A percentile compares a stretch with the other conserved stretches of the same genome.
phyloP scores from a whole-genome alignment of 1,140 invertebrate species.

The Charaxes varanes region DNA sequence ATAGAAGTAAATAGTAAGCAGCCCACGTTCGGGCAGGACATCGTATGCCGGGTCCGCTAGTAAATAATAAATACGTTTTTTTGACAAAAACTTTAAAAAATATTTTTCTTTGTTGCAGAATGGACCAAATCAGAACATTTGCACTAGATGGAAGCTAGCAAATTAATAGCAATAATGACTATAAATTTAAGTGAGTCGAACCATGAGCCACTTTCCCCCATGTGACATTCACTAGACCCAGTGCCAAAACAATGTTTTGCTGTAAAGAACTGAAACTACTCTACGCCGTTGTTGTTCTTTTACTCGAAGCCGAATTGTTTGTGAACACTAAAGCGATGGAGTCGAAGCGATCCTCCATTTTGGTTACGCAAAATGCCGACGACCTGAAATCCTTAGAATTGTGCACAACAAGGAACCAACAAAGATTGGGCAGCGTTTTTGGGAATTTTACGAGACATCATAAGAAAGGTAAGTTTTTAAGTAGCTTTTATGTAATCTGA shows the following conservation, averaged over 20 bases:
- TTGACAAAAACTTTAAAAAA: slow-evolving; percentile 2
- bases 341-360: slow-evolving; percentile 58
- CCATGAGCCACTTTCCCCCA: slow-evolving; percentile 41
- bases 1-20: too few species aligned
- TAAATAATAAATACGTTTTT: too few species aligned
- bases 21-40: too few species aligned
- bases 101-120: slow-evolving; percentile 50
- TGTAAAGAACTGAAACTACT: slow-evolving; percentile 69
- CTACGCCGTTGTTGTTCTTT: slow-evolving; percentile 59
- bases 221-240: slow-evolving; percentile 42
- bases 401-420: slow-evolving; percentile 57
- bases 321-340: slow-evolving; percentile 62
- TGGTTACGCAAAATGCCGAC: slow-evolving; percentile 52
- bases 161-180: slow-evolving; percentile 53
- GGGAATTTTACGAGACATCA: slow-evolving; percentile 66
- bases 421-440: slow-evolving; percentile 59
- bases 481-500: too few species aligned
- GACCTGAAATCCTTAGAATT: slow-evolving; percentile 58
- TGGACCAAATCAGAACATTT: slow-evolving; percentile 22
- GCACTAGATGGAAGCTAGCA: slow-evolving; percentile 36
- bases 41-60: too few species aligned
- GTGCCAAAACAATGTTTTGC: slow-evolving; percentile 71
- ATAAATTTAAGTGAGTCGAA: slow-evolving; percentile 56
- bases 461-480: slow-evolving; percentile 61
- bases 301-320: slow-evolving; percentile 59